phyloP scores from a whole-genome alignment of 2,797 vertebrate genomes.

The Oceanodroma leucorhoa region DNA sequence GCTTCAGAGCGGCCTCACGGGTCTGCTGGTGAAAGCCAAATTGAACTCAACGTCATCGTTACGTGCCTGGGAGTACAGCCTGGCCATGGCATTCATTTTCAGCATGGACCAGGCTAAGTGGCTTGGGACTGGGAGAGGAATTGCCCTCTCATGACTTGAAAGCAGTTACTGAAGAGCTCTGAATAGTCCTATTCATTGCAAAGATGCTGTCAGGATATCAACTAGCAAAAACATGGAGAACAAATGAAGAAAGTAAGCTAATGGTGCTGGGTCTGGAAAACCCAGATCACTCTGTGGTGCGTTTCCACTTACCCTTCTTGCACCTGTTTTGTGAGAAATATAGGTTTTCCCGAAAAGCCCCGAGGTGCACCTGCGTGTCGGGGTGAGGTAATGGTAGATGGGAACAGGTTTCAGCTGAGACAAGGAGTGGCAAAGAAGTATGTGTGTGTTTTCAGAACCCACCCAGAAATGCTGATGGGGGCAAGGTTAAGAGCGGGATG shows the following conservation, averaged over 20 bases:
- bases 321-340: constrained; percentile 28
- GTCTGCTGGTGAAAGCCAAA: background rate
- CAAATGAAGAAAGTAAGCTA: background rate
- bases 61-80: background rate
- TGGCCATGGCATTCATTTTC: background rate
- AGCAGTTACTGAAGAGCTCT: background rate
- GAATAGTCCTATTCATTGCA: background rate
- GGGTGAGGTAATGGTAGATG: constrained; percentile 7
- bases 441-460: background rate
- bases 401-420: background rate
- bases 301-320: background rate
- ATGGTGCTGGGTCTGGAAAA: background rate
- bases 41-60: background rate
- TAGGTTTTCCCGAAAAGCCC: background rate
- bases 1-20: background rate
- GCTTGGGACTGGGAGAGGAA: background rate
- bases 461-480: constrained; percentile 7
- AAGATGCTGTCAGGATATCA: background rate
- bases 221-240: background rate
- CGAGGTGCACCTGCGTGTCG: background rate
- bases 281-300: accelerated
- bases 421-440: constrained; percentile 22
- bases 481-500: background rate
- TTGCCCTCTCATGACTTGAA: background rate
- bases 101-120: background rate